Evolutionary conservation across 1,140 invertebrate species (phyloP).

Genomic region (Heliconius hermathena): DNA sequence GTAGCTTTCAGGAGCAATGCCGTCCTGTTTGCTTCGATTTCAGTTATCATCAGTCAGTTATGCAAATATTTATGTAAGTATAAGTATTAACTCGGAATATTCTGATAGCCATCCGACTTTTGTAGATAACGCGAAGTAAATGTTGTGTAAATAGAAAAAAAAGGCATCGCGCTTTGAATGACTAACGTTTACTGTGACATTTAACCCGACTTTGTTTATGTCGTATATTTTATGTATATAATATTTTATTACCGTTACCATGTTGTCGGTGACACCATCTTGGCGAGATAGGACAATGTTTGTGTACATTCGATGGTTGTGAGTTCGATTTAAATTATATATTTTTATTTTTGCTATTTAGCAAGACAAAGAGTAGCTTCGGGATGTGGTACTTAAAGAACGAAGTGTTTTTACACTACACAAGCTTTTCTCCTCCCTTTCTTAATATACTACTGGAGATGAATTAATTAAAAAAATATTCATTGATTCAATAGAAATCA

Average conservation of each 20-base stretch:
- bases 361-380: too few species aligned
- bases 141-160: constrained; percentile 9
- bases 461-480: too few species aligned
- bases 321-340: neutral
- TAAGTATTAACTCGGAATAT: neutral
- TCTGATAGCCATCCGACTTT: neutral
- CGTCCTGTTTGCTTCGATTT: neutral
- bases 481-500: too few species aligned
- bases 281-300: neutral
- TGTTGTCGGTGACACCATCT: neutral
- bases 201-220: neutral
- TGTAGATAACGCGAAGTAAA: neutral
- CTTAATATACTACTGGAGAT: too few species aligned
- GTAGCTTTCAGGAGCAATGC: neutral
- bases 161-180: neutral
- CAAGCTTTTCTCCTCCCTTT: neutral
- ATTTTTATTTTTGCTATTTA: too few species aligned
- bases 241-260: neutral
- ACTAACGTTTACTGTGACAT: neutral
- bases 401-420: neutral
- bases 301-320: neutral
- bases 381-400: neutral
- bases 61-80: neutral
- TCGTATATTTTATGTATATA: neutral
- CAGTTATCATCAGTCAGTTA: neutral